Evolutionary conservation across 2,113 vertebrate genomes (phyloP), one percentile per base, ranked within the genome.

Genomic region (Corythaeola cristata): DNA sequence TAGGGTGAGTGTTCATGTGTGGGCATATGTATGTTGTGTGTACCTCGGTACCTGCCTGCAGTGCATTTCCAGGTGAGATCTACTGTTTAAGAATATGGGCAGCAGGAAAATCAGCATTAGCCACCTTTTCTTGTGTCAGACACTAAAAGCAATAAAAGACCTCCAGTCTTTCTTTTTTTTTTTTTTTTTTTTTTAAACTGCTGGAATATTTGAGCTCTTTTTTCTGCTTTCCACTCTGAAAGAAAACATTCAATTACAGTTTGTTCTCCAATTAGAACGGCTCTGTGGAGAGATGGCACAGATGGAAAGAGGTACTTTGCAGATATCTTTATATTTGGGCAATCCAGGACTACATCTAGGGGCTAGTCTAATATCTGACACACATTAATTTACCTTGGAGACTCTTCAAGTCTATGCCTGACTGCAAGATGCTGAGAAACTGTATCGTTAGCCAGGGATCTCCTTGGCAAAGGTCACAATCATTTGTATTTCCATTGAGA

Each of bases 401-500:
- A 49, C 62, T 75, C 58, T 55, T 93, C 62, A 89, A 87, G 56
- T 89, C 15, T 62, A 52, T 77, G 52, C 30, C 77, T 83, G 85
- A 33, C 71, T 73, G 35, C 32, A 58, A 47, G 69, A 66, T 28
- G 53, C 74, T 89, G 79, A 82, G 67, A 53, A 91, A 50, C 27
- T 66, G 66, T 76, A 47, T 63, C 5, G 2, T 89, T 90, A 91
- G 69, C 77, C 62, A 67, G 67, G 71, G 41, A 94, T 94, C 89
- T 94, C 92, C 81, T 95, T 85, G 93, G 84, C 95, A 96, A 92
- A 97, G 92, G 95, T 93, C 89, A 89, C 28, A 56, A 27, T 41
- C 84, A 74, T 89, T 91, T 79, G 32, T 85, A 58, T 85, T 95
- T 89, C 73, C 28, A 53, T 50, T 56, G 45, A 94, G 92, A 93